phyloP scores from a whole-genome alignment of 2,888 invertebrate species.

The Polietes domitor region DNA sequence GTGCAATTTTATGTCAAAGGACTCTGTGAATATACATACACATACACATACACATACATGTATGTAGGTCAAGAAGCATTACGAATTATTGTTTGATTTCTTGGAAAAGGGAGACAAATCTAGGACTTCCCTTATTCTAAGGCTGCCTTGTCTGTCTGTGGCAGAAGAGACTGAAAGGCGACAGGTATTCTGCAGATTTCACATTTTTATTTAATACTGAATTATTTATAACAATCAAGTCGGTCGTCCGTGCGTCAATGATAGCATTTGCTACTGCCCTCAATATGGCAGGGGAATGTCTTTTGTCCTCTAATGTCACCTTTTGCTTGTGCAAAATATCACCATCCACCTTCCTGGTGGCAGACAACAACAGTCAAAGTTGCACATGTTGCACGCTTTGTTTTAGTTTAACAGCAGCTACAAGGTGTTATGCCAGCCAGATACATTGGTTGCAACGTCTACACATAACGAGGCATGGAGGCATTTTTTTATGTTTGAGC shows the following conservation, averaged over 20 bases:
- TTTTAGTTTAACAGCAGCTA: constrained; percentile 24
- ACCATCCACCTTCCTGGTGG: background rate
- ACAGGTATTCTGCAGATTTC: constrained; percentile 71
- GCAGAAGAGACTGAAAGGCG: constrained; percentile 71
- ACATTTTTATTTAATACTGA: background rate
- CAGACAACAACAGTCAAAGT: constrained; percentile 20
- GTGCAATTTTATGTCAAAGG: constrained; percentile 16
- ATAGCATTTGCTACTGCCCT: constrained; percentile 47
- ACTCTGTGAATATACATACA: background rate
- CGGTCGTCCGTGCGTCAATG: background rate
- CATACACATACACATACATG: too few relatives aligned
- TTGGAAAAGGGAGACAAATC: constrained; percentile 24
- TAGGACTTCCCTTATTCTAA: background rate
- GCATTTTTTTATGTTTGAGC: background rate
- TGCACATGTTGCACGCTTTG: constrained; percentile 58
- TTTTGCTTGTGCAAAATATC: constrained; percentile 11
- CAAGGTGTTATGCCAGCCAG: constrained; percentile 38
- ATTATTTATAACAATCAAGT: constrained; percentile 33
- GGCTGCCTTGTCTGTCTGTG: constrained; percentile 63
- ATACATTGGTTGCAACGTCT: constrained; percentile 2
- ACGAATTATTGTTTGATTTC: constrained; percentile 46
- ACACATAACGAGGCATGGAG: background rate
- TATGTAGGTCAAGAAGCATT: constrained; percentile 38
- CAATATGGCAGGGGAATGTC: constrained; percentile 35
- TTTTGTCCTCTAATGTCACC: constrained; percentile 52